Percentiles rank a stretch among this genome's conserved stretches.
phyloP scores from a whole-genome alignment of 2,113 vertebrate genomes.

The Pseudorectes ferrugineus region DNA sequence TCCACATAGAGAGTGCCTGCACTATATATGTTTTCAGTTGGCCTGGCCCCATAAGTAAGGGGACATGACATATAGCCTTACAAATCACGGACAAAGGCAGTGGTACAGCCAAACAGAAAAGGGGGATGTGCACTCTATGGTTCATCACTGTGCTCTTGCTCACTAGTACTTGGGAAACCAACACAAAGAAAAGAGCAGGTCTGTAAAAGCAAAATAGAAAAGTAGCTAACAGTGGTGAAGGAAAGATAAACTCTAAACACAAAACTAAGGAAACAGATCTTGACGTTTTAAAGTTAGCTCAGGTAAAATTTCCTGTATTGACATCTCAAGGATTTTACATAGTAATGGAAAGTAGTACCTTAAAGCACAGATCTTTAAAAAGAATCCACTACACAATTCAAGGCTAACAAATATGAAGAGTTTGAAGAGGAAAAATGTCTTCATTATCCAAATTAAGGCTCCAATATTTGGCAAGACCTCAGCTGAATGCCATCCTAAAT shows the following conservation, averaged over 20 bases:
- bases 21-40: not conserved
- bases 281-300: not conserved
- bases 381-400: not conserved
- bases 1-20: not conserved
- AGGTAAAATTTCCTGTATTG: not conserved
- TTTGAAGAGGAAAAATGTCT: not conserved
- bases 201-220: not conserved
- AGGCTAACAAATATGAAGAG: not conserved
- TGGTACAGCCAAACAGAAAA: not conserved
- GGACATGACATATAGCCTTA: not conserved
- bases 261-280: not conserved
- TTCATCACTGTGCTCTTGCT: not conserved
- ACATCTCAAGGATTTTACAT: not conserved
- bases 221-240: not conserved
- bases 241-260: not conserved
- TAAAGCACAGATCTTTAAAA: not conserved
- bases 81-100: not conserved
- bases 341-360: not conserved
- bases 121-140: not conserved
- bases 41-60: not conserved
- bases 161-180: not conserved
- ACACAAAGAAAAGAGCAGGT: not conserved
- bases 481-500: not conserved
- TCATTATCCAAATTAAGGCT: not conserved
- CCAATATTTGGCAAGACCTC: not conserved